Base-by-base conservation (phyloP, 2,113 vertebrate species). In the Actenoides hombroni region DNA sequence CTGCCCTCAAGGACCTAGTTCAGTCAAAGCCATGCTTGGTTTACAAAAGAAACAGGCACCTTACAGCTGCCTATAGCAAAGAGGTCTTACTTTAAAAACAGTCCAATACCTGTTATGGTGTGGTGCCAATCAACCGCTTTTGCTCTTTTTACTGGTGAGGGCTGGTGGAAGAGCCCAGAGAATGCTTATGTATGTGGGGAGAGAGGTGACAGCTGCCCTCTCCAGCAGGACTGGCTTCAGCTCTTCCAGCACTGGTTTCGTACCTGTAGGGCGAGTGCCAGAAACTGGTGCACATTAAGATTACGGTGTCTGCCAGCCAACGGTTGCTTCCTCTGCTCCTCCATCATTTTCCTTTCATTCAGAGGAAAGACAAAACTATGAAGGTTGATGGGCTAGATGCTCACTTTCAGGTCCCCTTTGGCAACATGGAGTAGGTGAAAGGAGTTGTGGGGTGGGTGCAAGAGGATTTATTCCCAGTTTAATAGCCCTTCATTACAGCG, bases 81-180 rank as follows among this genome's bases (percentile, higher is more conserved):
- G 13, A 42, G 53, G 11, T 37, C 29, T 14, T 51, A 33, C 17
- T 73, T 90, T 53, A 23, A 26, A 57, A 48, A 2, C 13, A 35
- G 23, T 17, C 8, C 4, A 19, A 21, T n/a, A 54, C 14, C 4
- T 3, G 24, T 40, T 59, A 39, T 1, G 19, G 2, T 35, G 23
- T 5, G 11, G 14, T 56, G 12, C 2, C 0, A 77, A 51, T 61
- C 42, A n/a, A n/a, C 49, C 9, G 17, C 31, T 65, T 67, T 51
- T 77, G 37, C 23, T 54, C 51, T 71, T 84, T 51, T 24, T 35
- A 46, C n/a, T 9, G 73, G 24, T 67, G 73, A 49, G 16, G 33
- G 18, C 16, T 6, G 1, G 40, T 3, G 3, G 59, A 53, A 67
- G 3, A 75, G n/a, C 56, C 18, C 37, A 59, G 59, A 0, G 0